Evolutionary conservation across 2,113 vertebrate species (phyloP), one percentile per base, ranked within the genome.

Genomic region (Anolis carolinensis): DNA sequence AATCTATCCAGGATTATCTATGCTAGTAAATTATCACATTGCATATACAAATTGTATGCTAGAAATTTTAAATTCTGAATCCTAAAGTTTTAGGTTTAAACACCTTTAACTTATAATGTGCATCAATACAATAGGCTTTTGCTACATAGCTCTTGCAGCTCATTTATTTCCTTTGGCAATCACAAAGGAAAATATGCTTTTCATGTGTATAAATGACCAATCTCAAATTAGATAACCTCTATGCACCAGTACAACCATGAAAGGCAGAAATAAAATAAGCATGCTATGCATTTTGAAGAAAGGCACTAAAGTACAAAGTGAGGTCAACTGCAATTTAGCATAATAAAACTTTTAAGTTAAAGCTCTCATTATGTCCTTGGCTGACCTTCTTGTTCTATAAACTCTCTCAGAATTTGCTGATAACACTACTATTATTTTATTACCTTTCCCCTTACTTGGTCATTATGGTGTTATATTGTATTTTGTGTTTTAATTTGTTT

Each of bases 391-490:
- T 32, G 68, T 83, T 75, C 72, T 36, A 34, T 34, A 50, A 34
- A 39, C 8, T 65, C n/a, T 34, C n/a, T 16, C 2, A 76, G 4
- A 62, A 30, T 62, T n/a, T 86, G 71, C 0, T 62, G 36, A 39
- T 73, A 81, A 89, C 76, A 92, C 82, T 72, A 27, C 86, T 90
- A 81, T 62, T 79, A 85, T n/a, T n/a, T n/a, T n/a, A n/a, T n/a
- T n/a, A n/a, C n/a, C n/a, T n/a, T n/a, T n/a, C n/a, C n/a, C n/a
- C n/a, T n/a, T n/a, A n/a, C n/a, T n/a, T n/a, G n/a, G n/a, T n/a
- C n/a, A n/a, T n/a, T n/a, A n/a, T n/a, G n/a, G n/a, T n/a, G n/a
- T n/a, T n/a, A n/a, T n/a, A n/a, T n/a, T n/a, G n/a, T n/a, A n/a
- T n/a, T n/a, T n/a, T n/a, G n/a, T n/a, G n/a, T n/a, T n/a, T n/a